A percentile compares a stretch with the other conserved stretches of the same genome.
Evolutionary conservation across 2,797 vertebrate genomes (phyloP).

Genomic region (Hemitrygon akajei): DNA sequence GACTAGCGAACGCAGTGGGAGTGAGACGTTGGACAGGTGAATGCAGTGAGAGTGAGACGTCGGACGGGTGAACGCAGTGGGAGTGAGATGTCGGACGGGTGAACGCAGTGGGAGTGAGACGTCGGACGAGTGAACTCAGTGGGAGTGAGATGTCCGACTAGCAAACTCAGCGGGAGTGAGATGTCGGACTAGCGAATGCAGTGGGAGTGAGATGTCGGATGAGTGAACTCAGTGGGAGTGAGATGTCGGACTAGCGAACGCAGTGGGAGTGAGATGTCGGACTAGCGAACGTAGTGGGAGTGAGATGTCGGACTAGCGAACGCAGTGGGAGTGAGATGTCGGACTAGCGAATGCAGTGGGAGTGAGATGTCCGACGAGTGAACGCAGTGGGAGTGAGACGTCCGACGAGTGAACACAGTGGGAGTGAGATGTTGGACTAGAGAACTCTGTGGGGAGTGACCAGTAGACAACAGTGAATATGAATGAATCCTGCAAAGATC

Average conservation of each 20-base stretch:
- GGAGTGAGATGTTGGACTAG: background rate
- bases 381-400: background rate
- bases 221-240: too few species aligned
- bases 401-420: too few species aligned
- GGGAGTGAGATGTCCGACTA: background rate
- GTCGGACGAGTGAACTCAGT: too few species aligned
- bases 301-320: too few species aligned
- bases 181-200: background rate
- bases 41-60: background rate
- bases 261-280: too few species aligned
- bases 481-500: background rate
- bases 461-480: background rate
- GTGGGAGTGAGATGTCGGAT: too few species aligned
- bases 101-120: background rate
- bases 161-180: too few species aligned
- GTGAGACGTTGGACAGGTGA: background rate
- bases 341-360: background rate
- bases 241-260: too few species aligned
- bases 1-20: background rate
- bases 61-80: too few species aligned
- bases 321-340: background rate
- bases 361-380: background rate
- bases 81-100: background rate
- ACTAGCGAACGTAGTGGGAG: too few species aligned
- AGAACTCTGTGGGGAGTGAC: background rate